Evolutionary conservation across 2,888 invertebrate genomes (phyloP).

Genomic region (Hyposoter dolosus): DNA sequence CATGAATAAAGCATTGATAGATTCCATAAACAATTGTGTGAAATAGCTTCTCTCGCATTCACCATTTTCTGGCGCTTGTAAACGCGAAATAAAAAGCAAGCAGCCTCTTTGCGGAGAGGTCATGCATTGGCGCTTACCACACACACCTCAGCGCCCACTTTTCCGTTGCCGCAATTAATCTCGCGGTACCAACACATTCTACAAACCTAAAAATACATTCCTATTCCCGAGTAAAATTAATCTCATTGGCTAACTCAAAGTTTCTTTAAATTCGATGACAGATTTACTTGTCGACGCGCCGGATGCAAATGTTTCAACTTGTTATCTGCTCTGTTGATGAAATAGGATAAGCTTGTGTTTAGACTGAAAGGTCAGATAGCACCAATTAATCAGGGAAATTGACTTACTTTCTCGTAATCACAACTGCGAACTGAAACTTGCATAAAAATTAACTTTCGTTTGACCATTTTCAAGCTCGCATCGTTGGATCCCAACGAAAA

Average conservation of each 20-base stretch:
- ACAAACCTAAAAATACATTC: neutral
- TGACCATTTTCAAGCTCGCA: too few species aligned
- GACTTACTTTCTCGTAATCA: slow-evolving; percentile 1
- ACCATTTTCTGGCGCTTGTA: slow-evolving; percentile 8
- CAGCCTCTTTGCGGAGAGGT: neutral
- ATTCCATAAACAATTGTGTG: slow-evolving; percentile 4
- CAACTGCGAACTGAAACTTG: neutral
- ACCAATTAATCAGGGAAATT: neutral
- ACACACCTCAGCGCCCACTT: slow-evolving; percentile 8
- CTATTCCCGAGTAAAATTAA: neutral
- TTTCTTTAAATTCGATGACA: neutral
- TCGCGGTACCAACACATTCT: neutral
- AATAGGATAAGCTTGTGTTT: slow-evolving; percentile 1
- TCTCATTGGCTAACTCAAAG: neutral
- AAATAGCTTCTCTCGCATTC: neutral
- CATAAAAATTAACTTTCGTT: neutral
- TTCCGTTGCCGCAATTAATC: neutral
- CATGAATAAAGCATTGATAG: neutral
- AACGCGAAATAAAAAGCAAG: neutral
- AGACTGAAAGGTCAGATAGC: neutral
- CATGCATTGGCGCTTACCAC: slow-evolving; percentile 17
- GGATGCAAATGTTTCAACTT: neutral
- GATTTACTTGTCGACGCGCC: neutral
- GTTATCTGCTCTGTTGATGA: neutral
- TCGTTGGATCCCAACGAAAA: too few species aligned